These are phyloP conservation scores for Zaprionus nigranus DNA, from an alignment of 1,140 invertebrate species.

Conservation along the genomic window DNA sequence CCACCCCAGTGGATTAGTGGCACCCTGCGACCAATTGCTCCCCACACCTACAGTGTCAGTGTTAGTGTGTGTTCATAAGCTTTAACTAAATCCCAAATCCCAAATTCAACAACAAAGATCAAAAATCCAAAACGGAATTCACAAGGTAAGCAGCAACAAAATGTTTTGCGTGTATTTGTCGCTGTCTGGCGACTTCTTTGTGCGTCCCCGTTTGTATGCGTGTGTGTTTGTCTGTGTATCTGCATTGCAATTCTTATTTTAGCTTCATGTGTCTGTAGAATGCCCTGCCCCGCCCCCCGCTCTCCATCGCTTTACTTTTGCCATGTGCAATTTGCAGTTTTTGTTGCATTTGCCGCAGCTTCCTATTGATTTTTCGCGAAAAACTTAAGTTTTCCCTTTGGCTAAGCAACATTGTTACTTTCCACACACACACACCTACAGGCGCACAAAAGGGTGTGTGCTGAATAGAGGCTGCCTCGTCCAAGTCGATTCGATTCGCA, in stretches of 20 bases:
- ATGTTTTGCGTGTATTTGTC: slow-evolving; percentile 8
- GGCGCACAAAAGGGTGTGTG: slow-evolving; percentile 61
- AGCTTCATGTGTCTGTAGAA: not conserved
- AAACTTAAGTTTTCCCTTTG: slow-evolving; percentile 49
- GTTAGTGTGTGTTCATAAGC: slow-evolving; percentile 41
- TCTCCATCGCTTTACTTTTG: not conserved
- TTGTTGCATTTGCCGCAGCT: slow-evolving; percentile 29
- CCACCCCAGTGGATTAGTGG: slow-evolving; percentile 80
- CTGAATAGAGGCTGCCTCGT: slow-evolving; percentile 9
- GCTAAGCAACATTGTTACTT: slow-evolving; percentile 62
- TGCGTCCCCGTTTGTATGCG: not conserved
- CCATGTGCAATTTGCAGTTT: not conserved
- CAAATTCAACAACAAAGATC: not conserved
- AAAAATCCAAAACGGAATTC: slow-evolving; percentile 13
- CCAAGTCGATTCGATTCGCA: not conserved
- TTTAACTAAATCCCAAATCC: slow-evolving; percentile 26
- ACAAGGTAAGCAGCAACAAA: slow-evolving; percentile 29
- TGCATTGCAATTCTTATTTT: slow-evolving; percentile 11
- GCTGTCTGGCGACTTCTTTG: slow-evolving; percentile 49
- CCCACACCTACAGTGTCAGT: slow-evolving; percentile 53
- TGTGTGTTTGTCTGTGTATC: not conserved
- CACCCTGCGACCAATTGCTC: slow-evolving; percentile 65
- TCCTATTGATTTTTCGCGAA: slow-evolving; percentile 69
- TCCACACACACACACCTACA: slow-evolving; percentile 25
- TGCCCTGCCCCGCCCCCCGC: not conserved